Base-by-base conservation (phyloP, 2,797 vertebrate species). In the Hephaestus fuliginosus region DNA sequence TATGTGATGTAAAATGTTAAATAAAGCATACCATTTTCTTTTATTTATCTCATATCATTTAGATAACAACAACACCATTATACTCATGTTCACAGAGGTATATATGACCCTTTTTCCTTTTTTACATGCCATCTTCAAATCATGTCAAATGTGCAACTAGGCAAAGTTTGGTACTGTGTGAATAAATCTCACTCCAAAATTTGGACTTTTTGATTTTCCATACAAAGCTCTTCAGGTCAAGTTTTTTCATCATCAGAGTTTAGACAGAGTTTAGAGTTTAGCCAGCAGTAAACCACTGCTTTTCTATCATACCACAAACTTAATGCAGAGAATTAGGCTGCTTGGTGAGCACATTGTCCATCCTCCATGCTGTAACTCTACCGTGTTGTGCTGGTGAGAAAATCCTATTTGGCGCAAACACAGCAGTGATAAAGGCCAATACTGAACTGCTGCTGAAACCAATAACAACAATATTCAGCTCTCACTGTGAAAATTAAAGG, bases 321-420 rank as follows among this genome's bases (percentile, higher is more conserved):
- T 78, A 53, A 76, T 74, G 62, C 15, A 51, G 72, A 74, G 52
- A 56, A 81, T 79, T 69, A 76, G 41, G 56, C 33, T 76, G 46
- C 69, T 64, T 68, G 55, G 39, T 55, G 65, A 80, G 58, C 30
- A 76, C 10, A 73, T 56, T 62, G 56, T 55, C 63, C 33, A 12
- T 25, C 57, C 28, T 70, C 43, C 17, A 7, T 53, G 25, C 57
- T 25, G 30, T 66, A 57, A 71, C 62, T 20, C 3, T n/a, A 44
- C 28, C 39, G 76, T n/a, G 48, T 49, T 68, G 55, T 66, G 25
- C 60, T 5, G 14, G 11, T 71, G 51, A 72, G 51, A 72, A 43
- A 75, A 9, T 72, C 53, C 25, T 51, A 33, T 49, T 56, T 70
- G 72, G 48, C 55, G 70, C 66, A 25, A 76, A 11, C 44, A 39